Evolutionary conservation across 2,888 invertebrate genomes (phyloP), one percentile per base, ranked within the genome.

Genomic region (Protodeltote pygarga): DNA sequence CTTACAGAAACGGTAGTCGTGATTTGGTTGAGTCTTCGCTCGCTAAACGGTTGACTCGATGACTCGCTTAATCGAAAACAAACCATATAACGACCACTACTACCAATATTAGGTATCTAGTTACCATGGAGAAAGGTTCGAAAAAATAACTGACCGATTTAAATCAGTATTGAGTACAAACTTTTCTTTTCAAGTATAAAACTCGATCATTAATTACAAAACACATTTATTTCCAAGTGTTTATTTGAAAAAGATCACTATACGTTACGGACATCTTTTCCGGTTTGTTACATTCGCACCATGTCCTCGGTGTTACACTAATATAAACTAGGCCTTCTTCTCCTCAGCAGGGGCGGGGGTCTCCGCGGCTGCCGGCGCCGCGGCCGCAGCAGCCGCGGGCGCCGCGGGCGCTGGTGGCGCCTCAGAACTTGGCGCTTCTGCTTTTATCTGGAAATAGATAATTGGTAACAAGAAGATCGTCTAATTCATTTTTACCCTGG

Each of bases 321-420:
- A 59, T 60, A 38, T 68, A 38, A 52, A 34, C 34, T 67, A 67
- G 35, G 59, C 17, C 29, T 67, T 78, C 65, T 79, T 80, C 19
- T 76, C 76, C 42, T 73, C 75, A 0, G 44, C 65, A 2, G 63
- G 45, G 5, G 60, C 52, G 0, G 63, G 42, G 0, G 66, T 8
- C 8, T 62, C 49, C 0, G 58, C 68, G 1, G 41, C 39, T 3
- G 54, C 57, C 1, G 54, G 14, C 0, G 44, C 52, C 1, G 49
- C 37, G 0, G 41, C 19, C 1, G 47, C 35, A 3, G 32, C 32
- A 2, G 46, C 33, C 0, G 50, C 58, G 0, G 60, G 27, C 6
- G 35, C 42, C 0, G 41, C 46, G 0, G 44, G 59, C 1, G 59
- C 35, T 2, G 62, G 42, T 2, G 39, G 34, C 14, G 62, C 42